Conservation (phyloP, 1,140 invertebrate species). For the Calosoma granatense region DNA sequence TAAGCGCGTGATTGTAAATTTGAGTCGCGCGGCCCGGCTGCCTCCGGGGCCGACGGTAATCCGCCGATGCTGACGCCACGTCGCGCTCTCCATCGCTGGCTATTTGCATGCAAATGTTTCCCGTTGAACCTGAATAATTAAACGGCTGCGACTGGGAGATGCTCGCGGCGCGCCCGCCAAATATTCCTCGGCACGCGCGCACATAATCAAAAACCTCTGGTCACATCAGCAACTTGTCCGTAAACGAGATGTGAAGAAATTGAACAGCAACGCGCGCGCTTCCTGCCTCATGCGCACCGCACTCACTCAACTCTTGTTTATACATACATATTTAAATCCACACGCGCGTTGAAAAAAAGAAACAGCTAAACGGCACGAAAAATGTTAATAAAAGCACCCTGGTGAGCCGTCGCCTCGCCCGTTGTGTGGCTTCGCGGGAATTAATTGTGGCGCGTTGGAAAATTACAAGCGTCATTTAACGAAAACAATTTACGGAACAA, state of each 20-base stretch:
- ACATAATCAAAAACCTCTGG: not conserved
- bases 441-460: not conserved
- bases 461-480: not conserved
- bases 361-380: not conserved
- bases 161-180: not conserved
- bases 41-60: too few species aligned
- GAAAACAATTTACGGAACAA: not conserved
- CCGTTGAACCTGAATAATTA: constrained; percentile 2
- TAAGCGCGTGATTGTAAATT: too few species aligned
- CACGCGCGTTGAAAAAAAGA: not conserved
- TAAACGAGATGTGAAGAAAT: not conserved
- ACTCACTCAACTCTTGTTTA: too few species aligned
- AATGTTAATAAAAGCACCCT: not conserved
- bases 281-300: too few species aligned
- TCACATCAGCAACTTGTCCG: not conserved
- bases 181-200: not conserved
- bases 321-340: not conserved
- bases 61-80: not conserved
- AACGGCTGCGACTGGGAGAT: not conserved
- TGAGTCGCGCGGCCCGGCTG: too few species aligned
- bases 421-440: too few species aligned
- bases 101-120: constrained; percentile 4
- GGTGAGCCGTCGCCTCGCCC: too few species aligned
- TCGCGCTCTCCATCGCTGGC: not conserved
- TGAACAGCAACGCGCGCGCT: not conserved